Base-by-base conservation (phyloP, 2,797 vertebrate species). In the Lagorchestes hirsutus region DNA sequence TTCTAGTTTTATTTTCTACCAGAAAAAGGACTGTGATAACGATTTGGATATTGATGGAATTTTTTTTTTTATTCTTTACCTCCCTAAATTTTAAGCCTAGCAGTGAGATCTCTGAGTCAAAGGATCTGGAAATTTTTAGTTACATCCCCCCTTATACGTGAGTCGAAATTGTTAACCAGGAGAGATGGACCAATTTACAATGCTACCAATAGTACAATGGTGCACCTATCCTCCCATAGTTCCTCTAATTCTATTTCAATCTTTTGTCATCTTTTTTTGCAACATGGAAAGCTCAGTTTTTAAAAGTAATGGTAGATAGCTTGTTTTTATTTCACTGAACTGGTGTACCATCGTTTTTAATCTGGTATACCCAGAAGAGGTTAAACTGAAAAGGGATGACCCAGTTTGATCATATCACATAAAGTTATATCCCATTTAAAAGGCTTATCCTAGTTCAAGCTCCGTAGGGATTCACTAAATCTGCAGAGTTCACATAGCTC, bases 401-500 rank as follows among this genome's bases (percentile, higher is more conserved):
- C 57, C 52, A 28, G 2, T 92, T 96, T n/a, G 95, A 97, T 54
- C 11, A 93, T 91, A 90, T 55, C 3, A 46, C 4, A 0, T 50
- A 96, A 97, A 91, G 91, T n/a, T 4, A 55, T 55, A 13, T 67
- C 67, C 91, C 18, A 90, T 94, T 94, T 55, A 93, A 95, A 94
- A 58, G 12, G 52, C 8, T 94, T 96, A 90, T 93, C 74, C 93
- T 93, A 96, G 93, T n/a, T 91, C 40, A 96, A 1, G 0, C 50
- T 98, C 54, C 93, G 55, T 52, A 94, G 96, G 94, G 90, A 97
- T 96, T 97, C 91, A 90, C 93, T 95, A 97, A 95, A 96, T 96
- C 50, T 94, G 54, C 16, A 67, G n/a, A 92, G 52, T 95, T 97
- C 93, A 93, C 93, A 91, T 90, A 97, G 18, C 95, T 97, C 91